A percentile compares a stretch with the other conserved stretches of the same genome.
Evolutionary conservation across 2,113 vertebrate species (phyloP).

Genomic region (Menidia beryllina): DNA sequence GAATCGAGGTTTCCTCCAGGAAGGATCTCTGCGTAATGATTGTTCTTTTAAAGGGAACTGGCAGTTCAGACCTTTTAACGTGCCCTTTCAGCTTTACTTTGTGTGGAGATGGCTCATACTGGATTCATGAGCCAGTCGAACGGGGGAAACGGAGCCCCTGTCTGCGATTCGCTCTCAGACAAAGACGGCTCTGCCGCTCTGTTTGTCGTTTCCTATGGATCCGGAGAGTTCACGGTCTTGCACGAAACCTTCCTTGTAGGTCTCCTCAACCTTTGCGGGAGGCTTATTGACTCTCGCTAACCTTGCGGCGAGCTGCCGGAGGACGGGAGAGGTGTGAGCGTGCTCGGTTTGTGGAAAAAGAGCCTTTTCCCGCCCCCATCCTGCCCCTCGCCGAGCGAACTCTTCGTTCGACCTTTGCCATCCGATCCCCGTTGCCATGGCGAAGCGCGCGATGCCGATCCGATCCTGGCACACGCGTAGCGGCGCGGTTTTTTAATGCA

Average conservation of each 20-base stretch:
- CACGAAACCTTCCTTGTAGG: constrained; percentile 65
- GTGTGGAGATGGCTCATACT: constrained; percentile 55
- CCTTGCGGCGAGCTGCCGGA: constrained; percentile 70
- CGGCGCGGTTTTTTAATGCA: constrained; percentile 31
- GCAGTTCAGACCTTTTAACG: constrained; percentile 28
- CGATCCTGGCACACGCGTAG: constrained; percentile 19
- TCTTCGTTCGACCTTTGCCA: constrained; percentile 70
- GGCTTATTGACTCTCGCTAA: constrained; percentile 73
- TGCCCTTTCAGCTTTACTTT: constrained; percentile 17
- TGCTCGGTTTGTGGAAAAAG: constrained; percentile 66
- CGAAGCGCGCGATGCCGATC: constrained; percentile 54
- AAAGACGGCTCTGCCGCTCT: constrained; percentile 51
- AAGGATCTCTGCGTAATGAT: constrained; percentile 25
- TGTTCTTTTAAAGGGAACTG: constrained; percentile 26
- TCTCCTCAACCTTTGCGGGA: constrained; percentile 74
- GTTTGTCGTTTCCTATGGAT: constrained; percentile 60
- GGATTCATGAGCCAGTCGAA: constrained; percentile 57
- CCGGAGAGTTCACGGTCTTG: constrained; percentile 58
- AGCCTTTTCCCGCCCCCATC: constrained; percentile 55
- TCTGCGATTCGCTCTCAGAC: constrained; percentile 55
- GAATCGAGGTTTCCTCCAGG: constrained; percentile 30
- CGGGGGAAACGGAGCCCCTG: constrained; percentile 26
- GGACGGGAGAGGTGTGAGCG: constrained; percentile 71
- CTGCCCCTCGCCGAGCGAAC: constrained; percentile 42
- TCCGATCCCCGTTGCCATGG: constrained; percentile 76